These are phyloP conservation scores for Papilio polytes DNA, from an alignment of 1,140 invertebrate species.

Conservation along the genomic window DNA sequence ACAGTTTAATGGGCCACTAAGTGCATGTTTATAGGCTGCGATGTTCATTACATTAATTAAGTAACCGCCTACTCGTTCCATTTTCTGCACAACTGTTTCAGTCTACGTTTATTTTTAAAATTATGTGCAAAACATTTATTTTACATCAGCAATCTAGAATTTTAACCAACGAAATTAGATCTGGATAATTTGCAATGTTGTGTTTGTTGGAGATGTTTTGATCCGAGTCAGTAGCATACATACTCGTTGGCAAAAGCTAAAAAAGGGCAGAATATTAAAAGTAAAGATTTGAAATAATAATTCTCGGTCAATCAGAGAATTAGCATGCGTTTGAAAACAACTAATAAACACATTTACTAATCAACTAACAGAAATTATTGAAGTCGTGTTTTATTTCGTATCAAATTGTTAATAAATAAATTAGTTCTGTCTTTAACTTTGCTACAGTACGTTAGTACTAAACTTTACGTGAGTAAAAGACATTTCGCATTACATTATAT, in stretches of 20 bases:
- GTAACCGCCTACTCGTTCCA: constrained; percentile 5
- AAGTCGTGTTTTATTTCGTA: background rate
- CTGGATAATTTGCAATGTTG: too few relatives aligned
- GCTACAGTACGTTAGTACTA: background rate
- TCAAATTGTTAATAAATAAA: background rate
- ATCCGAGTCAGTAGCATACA: too few relatives aligned
- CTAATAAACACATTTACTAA: background rate
- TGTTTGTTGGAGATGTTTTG: too few relatives aligned
- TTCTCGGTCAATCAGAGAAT: too few relatives aligned
- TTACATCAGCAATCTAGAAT: background rate
- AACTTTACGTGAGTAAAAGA: constrained; percentile 17
- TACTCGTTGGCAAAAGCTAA: too few relatives aligned
- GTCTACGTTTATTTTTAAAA: background rate
- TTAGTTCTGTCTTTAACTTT: background rate
- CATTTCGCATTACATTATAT: background rate
- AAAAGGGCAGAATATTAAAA: too few relatives aligned
- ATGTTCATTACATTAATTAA: constrained; percentile 35
- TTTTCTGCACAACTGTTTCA: background rate
- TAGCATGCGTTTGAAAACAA: background rate
- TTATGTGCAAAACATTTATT: background rate
- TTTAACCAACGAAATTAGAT: background rate
- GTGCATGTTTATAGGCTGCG: constrained; percentile 32
- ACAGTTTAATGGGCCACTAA: constrained; percentile 31
- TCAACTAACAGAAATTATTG: background rate
- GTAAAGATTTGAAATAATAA: too few relatives aligned